A percentile compares a stretch with the other conserved stretches of the same genome.
Conservation (phyloP, 2,888 invertebrate genomes). For the Pristionchus arcanus region DNA sequence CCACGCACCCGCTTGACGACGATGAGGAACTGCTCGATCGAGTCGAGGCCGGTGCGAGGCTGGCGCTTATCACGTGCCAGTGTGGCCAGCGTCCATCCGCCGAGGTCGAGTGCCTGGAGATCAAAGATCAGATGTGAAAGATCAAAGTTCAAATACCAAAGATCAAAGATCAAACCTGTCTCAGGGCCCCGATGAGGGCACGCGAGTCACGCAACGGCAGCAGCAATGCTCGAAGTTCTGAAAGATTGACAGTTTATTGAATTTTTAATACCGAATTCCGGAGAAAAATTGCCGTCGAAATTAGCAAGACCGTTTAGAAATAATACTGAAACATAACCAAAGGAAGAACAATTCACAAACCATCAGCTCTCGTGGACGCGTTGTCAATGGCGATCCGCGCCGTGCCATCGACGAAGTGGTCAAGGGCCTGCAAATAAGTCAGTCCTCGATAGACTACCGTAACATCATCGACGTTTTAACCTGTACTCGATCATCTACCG, state of each 20-base stretch:
- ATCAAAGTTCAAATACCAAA: background rate
- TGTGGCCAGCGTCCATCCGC: slow-evolving; percentile 88
- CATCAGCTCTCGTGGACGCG: slow-evolving; percentile 61
- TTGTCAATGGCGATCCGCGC: slow-evolving; percentile 67
- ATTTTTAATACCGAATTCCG: background rate
- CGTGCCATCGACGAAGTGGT: slow-evolving; percentile 68
- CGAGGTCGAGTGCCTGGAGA: slow-evolving; percentile 85
- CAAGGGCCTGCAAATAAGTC: slow-evolving; percentile 58
- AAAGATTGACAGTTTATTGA: background rate
- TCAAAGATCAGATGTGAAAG: background rate
- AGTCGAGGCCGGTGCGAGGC: slow-evolving; percentile 82
- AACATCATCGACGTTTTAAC: background rate
- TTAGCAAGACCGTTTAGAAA: background rate
- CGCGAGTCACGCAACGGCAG: slow-evolving; percentile 61
- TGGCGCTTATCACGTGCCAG: slow-evolving; percentile 81
- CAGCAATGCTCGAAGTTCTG: slow-evolving; percentile 60
- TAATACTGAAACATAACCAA: background rate
- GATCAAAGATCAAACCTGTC: slow-evolving; percentile 79
- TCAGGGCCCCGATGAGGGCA: slow-evolving; percentile 80
- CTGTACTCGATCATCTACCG: background rate
- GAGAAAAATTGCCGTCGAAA: background rate
- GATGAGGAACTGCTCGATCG: slow-evolving; percentile 90
- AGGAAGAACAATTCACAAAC: slow-evolving; percentile 55
- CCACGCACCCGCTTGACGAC: slow-evolving; percentile 86
- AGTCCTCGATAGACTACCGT: background rate